Conservation (phyloP, 2,797 vertebrate genomes). For the Gymnopithys bicolor region DNA sequence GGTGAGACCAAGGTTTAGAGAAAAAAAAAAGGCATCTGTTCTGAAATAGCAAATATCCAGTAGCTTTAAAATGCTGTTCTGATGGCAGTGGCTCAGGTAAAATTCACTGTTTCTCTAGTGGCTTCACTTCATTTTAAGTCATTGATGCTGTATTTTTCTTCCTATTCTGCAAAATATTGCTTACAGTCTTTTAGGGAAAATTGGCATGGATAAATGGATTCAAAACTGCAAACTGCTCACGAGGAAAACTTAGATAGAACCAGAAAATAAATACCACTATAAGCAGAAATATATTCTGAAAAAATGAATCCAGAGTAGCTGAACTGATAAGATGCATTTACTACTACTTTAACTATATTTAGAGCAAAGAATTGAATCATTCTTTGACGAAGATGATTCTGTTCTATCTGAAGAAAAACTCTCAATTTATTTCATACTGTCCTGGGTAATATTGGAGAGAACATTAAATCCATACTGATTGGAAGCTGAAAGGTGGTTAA, state of each 20-base stretch:
- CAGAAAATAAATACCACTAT: neutral
- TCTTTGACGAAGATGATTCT: neutral
- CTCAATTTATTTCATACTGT: neutral
- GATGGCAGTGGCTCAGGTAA: neutral
- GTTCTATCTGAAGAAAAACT: neutral
- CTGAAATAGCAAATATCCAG: neutral
- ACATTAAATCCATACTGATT: neutral
- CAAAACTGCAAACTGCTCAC: neutral
- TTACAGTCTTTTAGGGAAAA: neutral
- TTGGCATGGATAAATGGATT: neutral
- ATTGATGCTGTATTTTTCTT: neutral
- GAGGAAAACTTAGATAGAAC: neutral
- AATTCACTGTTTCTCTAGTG: neutral
- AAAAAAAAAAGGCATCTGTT: neutral
- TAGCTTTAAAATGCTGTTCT: neutral
- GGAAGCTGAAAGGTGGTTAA: neutral
- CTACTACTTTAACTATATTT: neutral
- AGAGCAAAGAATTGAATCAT: neutral
- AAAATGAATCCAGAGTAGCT: neutral
- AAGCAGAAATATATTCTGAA: conserved; percentile 16
- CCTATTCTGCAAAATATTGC: neutral
- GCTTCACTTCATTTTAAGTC: conserved; percentile 3
- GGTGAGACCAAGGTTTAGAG: neutral
- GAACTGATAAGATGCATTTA: neutral
- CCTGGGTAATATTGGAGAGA: neutral